Evolutionary conservation across 1,140 invertebrate genomes (phyloP).

Genomic region (Hycleus cichorii): DNA sequence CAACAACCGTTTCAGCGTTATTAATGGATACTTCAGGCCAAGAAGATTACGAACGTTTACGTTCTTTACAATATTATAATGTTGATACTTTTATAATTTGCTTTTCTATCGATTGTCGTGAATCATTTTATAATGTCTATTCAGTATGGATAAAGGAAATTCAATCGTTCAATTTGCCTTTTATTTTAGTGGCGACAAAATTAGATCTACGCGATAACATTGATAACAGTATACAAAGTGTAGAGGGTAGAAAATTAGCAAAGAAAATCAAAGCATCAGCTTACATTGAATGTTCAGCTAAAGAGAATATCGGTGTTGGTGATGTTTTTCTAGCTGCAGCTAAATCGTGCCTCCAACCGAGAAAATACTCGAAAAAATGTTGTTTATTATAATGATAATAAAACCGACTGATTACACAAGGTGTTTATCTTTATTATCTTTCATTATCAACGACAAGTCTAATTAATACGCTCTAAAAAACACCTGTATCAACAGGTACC

Average conservation of each 20-base stretch:
- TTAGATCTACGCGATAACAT: not conserved
- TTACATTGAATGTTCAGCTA: slow-evolving; percentile 34
- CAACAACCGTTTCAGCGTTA: slow-evolving; percentile 76
- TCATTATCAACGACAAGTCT: too few species aligned
- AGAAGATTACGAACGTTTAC: slow-evolving; percentile 90
- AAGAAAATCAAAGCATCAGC: not conserved
- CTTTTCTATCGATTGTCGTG: not conserved
- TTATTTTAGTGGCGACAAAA: slow-evolving; percentile 1
- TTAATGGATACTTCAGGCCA: slow-evolving; percentile 93
- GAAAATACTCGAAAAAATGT: too few species aligned
- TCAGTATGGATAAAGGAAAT: not conserved
- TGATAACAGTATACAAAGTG: not conserved
- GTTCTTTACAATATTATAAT: slow-evolving; percentile 86
- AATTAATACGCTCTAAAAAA: too few species aligned
- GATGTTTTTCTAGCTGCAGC: slow-evolving; percentile 4
- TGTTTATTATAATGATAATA: too few species aligned
- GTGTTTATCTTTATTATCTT: too few species aligned
- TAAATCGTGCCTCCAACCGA: not conserved
- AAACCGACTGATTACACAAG: too few species aligned
- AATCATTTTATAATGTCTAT: not conserved
- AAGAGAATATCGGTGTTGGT: slow-evolving; percentile 2
- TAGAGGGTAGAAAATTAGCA: not conserved
- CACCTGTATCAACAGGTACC: too few species aligned
- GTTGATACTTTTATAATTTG: slow-evolving; percentile 1
- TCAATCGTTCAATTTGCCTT: slow-evolving; percentile 1